Evolutionary conservation across 2,888 invertebrate species (phyloP).

Genomic region (Drosophila birchii): DNA sequence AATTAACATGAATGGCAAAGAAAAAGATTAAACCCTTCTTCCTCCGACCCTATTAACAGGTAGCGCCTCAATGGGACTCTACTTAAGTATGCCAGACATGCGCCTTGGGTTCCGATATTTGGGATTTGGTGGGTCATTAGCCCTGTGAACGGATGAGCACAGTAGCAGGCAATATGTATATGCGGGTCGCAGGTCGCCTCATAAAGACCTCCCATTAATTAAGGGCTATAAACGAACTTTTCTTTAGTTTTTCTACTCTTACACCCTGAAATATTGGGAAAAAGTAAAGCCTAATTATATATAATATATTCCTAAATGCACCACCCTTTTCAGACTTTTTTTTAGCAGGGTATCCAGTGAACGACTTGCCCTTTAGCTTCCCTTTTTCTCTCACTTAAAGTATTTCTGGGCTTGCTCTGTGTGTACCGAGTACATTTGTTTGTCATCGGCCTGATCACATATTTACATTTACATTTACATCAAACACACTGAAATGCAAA

Average conservation of each 20-base stretch:
- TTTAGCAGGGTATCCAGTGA: not conserved
- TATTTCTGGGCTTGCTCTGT: slow-evolving; percentile 28
- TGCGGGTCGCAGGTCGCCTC: slow-evolving; percentile 37
- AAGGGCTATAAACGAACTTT: slow-evolving; percentile 23
- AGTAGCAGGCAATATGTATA: slow-evolving; percentile 41
- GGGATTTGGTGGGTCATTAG: slow-evolving; percentile 43
- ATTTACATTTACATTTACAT: slow-evolving; percentile 65
- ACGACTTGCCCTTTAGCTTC: not conserved
- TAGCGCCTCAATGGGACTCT: slow-evolving; percentile 45
- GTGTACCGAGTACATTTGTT: slow-evolving; percentile 17
- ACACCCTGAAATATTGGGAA: not conserved
- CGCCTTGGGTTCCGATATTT: slow-evolving; percentile 41
- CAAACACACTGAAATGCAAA: slow-evolving; percentile 61
- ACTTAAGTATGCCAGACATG: slow-evolving; percentile 61
- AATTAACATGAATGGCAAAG: slow-evolving; percentile 48
- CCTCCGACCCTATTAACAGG: slow-evolving; percentile 31
- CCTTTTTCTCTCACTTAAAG: not conserved
- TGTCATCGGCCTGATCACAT: slow-evolving; percentile 48
- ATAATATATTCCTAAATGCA: not conserved
- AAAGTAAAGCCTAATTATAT: not conserved
- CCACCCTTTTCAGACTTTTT: not conserved
- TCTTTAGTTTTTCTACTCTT: not conserved
- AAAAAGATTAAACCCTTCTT: slow-evolving; percentile 39
- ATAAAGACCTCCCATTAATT: slow-evolving; percentile 70
- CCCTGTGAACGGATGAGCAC: slow-evolving; percentile 26